These are phyloP conservation scores for Chymomyza costata DNA, from an alignment of 1,140 invertebrate genomes.

Conservation along the genomic window DNA sequence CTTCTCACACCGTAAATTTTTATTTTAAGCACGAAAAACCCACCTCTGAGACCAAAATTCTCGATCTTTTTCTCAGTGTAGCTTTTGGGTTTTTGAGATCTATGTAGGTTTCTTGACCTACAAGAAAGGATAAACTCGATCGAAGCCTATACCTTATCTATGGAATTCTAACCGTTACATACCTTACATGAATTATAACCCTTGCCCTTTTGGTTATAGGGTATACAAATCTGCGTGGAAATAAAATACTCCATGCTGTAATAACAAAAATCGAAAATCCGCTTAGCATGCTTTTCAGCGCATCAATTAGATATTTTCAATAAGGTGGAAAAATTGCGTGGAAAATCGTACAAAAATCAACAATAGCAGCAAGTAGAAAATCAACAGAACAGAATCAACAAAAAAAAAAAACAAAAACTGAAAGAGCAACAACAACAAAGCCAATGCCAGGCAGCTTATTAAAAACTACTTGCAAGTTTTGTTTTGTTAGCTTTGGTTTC, in stretches of 20 bases:
- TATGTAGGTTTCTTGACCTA: too few relatives aligned
- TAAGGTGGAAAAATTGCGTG: conserved; percentile 29
- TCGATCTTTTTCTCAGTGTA: too few relatives aligned
- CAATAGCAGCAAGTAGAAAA: conserved; percentile 39
- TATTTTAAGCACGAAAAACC: too few relatives aligned
- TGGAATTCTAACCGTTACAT: too few relatives aligned
- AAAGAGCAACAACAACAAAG: conserved; percentile 19
- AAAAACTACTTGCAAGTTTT: conserved; percentile 60
- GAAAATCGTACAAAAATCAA: conserved; percentile 41
- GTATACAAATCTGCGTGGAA: too few relatives aligned
- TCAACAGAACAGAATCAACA: conserved; percentile 47
- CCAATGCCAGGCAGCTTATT: conserved; percentile 51
- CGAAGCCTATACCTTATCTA: too few relatives aligned
- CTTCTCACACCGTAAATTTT: too few relatives aligned
- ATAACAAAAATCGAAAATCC: conserved; percentile 51
- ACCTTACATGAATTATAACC: too few relatives aligned
- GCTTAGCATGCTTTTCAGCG: conserved; percentile 43
- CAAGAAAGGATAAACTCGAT: too few relatives aligned
- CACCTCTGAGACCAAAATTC: too few relatives aligned
- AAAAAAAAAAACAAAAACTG: background rate
- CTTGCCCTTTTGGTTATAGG: too few relatives aligned
- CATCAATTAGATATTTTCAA: conserved; percentile 54
- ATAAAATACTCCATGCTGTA: conserved; percentile 32
- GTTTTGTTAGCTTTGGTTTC: conserved; percentile 39
- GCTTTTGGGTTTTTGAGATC: too few relatives aligned